Evolutionary conservation across 92 coral and sea anemone species (phyloP).

Genomic region (Paragorgia papillata): DNA sequence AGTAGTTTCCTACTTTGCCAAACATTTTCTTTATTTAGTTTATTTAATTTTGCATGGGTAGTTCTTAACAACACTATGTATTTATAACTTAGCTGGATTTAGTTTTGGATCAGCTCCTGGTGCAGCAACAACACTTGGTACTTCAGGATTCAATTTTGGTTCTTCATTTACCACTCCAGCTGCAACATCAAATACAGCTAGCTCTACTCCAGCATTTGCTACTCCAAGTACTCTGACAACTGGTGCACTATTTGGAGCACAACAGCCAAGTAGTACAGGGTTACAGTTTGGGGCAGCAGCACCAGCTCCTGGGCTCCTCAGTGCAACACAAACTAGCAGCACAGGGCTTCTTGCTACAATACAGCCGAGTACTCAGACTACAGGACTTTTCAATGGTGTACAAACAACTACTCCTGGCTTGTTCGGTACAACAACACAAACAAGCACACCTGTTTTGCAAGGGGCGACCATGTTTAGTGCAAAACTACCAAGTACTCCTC

Average conservation of each 20-base stretch:
- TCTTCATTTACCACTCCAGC: slow-evolving; percentile 45
- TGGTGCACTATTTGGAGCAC: background rate
- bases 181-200: slow-evolving; percentile 39
- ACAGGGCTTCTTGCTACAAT: background rate
- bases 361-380: background rate
- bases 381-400: background rate
- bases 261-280: background rate
- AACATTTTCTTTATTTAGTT: no score
- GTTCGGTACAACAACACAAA: background rate
- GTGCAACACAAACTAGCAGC: no score
- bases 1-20: no score
- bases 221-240: slow-evolving; percentile 1
- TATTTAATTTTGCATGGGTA: no score
- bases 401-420: background rate
- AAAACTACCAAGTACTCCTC: background rate
- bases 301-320: slow-evolving; percentile 9
- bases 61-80: no score
- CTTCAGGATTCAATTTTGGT: slow-evolving; percentile 58
- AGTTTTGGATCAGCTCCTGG: slow-evolving; percentile 42
- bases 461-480: slow-evolving; percentile 11
- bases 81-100: slow-evolving; percentile 49
- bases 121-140: slow-evolving; percentile 22
- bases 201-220: slow-evolving; percentile 30
- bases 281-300: slow-evolving; percentile 13
- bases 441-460: background rate